Evolutionary conservation across 2,797 vertebrate species (phyloP).

Genomic region (Neostethus bicornis): DNA sequence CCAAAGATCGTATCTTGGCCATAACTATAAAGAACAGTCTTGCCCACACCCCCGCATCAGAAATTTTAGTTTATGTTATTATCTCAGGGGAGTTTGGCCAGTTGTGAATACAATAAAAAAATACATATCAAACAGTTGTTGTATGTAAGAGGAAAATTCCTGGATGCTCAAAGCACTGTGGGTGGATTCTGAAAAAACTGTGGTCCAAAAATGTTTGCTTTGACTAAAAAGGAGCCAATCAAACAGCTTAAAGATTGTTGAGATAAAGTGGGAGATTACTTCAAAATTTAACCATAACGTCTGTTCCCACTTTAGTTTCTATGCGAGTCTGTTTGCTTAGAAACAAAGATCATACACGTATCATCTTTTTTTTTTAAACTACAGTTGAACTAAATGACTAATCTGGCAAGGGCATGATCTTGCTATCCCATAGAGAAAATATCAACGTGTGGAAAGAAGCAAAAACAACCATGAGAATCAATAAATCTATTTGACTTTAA

Average conservation of each 20-base stretch:
- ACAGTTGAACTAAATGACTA: constrained; percentile 40
- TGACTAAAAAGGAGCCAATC: constrained; percentile 38
- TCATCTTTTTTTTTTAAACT: constrained; percentile 38
- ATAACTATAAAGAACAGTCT: constrained; percentile 75
- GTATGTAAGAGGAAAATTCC: constrained; percentile 27
- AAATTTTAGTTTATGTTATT: constrained; percentile 61
- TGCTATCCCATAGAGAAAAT: constrained; percentile 38
- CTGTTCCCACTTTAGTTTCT: constrained; percentile 45
- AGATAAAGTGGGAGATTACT: constrained; percentile 30
- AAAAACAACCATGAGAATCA: constrained; percentile 35
- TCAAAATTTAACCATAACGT: constrained; percentile 43
- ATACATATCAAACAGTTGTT: constrained; percentile 50
- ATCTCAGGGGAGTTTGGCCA: constrained; percentile 56
- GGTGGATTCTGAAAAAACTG: constrained; percentile 42
- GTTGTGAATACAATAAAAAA: constrained; percentile 48
- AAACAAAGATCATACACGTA: constrained; percentile 44
- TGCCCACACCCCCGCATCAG: constrained; percentile 75
- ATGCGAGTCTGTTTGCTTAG: constrained; percentile 38
- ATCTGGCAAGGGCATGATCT: constrained; percentile 33
- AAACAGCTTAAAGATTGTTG: constrained; percentile 29
- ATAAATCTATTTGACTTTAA: constrained; percentile 46
- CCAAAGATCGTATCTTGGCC: constrained; percentile 63
- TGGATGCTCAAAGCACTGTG: constrained; percentile 20
- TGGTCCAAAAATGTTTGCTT: constrained; percentile 37
- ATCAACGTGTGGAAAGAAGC: constrained; percentile 47